These are phyloP conservation scores for Glaucidium brasilianum DNA, from an alignment of 2,113 vertebrate genomes.

Conservation along the genomic window DNA sequence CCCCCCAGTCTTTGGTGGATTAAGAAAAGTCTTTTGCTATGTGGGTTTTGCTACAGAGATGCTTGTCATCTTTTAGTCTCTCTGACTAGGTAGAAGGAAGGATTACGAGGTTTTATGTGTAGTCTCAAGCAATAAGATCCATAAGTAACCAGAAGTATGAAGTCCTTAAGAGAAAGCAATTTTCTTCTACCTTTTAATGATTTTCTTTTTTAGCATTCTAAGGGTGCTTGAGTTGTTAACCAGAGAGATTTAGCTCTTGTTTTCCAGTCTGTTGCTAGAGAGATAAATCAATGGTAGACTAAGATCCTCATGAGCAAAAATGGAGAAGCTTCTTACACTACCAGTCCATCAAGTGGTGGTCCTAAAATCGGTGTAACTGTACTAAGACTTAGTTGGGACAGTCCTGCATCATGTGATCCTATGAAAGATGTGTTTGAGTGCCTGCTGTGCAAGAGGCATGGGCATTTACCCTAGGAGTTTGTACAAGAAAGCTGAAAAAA, in stretches of 20 bases:
- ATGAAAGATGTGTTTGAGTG: background rate
- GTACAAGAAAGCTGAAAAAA: background rate
- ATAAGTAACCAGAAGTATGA: background rate
- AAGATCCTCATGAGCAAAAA: background rate
- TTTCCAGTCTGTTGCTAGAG: background rate
- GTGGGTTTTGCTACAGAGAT: background rate
- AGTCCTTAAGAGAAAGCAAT: background rate
- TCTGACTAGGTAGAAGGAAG: background rate
- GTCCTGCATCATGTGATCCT: background rate
- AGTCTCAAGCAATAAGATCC: background rate
- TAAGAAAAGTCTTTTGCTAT: background rate
- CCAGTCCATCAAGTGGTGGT: background rate
- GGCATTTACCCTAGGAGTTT: background rate
- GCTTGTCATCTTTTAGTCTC: background rate
- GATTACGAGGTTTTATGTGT: background rate
- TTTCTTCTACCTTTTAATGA: background rate
- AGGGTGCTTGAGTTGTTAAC: background rate
- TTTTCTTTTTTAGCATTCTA: background rate
- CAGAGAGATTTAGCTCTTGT: background rate
- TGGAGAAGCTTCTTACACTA: background rate
- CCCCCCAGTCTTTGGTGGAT: background rate
- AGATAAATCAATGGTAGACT: background rate
- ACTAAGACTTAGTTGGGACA: background rate
- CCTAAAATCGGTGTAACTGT: background rate
- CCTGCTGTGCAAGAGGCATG: background rate